A percentile compares a stretch with the other conserved stretches of the same genome.
These are phyloP conservation scores for Microcebus lehilahytsara DNA, from an alignment of 2,113 vertebrate genomes.

Conservation along the genomic window DNA sequence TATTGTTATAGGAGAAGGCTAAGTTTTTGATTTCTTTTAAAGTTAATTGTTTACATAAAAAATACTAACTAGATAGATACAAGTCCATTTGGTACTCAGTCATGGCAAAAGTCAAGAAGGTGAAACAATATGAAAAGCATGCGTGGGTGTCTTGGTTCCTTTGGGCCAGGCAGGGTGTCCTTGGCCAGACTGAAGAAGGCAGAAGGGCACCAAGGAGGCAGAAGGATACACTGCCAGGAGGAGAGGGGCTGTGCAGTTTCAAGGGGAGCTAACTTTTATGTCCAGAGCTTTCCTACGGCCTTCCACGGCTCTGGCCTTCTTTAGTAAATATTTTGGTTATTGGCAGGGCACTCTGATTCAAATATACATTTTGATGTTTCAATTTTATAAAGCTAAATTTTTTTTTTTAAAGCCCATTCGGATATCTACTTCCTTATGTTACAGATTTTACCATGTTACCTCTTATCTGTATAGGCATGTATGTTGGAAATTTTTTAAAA, in stretches of 20 bases:
- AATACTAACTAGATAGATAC: background rate
- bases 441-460: background rate
- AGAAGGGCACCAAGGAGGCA: background rate
- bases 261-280: background rate
- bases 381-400: background rate
- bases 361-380: background rate
- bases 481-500: background rate
- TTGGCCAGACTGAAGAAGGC: background rate
- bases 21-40: background rate
- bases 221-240: background rate
- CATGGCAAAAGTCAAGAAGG: background rate
- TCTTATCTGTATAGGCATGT: background rate
- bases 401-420: background rate
- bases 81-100: background rate
- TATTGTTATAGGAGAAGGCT: background rate
- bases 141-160: background rate
- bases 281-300: background rate
- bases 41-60: conserved; percentile 17
- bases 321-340: background rate
- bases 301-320: background rate
- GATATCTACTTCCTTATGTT: background rate
- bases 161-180: background rate
- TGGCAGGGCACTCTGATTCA: background rate
- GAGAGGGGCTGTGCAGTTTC: too few species aligned
- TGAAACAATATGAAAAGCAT: background rate